Evolutionary conservation across 2,888 invertebrate genomes (phyloP).

Genomic region (Sphaerophoria rueppellii): DNA sequence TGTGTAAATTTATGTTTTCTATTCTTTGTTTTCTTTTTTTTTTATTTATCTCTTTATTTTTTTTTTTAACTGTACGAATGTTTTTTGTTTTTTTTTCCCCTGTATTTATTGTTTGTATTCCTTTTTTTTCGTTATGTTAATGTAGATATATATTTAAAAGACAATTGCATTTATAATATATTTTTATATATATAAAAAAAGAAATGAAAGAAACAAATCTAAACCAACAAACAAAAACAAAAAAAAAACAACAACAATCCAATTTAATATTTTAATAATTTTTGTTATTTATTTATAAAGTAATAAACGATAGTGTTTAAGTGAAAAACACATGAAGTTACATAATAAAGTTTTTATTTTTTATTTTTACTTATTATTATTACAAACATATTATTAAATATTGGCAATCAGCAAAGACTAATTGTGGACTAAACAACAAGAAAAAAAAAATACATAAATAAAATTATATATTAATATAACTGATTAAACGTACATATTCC

Average conservation of each 20-base stretch:
- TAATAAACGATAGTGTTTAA: constrained; percentile 69
- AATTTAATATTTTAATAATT: constrained; percentile 67
- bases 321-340: constrained; percentile 61
- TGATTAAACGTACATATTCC: constrained; percentile 71
- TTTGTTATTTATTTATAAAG: constrained; percentile 73
- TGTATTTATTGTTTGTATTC: constrained; percentile 65
- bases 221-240: constrained; percentile 40
- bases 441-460: constrained; percentile 17
- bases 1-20: constrained; percentile 22
- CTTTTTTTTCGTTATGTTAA: constrained; percentile 60
- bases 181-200: constrained; percentile 71
- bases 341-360: constrained; percentile 43
- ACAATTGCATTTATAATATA: constrained; percentile 73
- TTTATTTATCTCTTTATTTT: constrained; percentile 5
- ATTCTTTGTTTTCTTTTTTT: constrained; percentile 38
- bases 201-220: not conserved
- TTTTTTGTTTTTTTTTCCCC: constrained; percentile 37
- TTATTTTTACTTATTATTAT: constrained; percentile 1
- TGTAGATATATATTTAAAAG: constrained; percentile 71
- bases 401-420: constrained; percentile 76
- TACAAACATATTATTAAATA: constrained; percentile 54
- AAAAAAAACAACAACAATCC: constrained; percentile 43
- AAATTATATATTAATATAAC: constrained; percentile 51
- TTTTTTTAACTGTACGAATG: constrained; percentile 37
- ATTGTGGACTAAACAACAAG: constrained; percentile 70